Base-by-base conservation (phyloP, 2,113 vertebrate genomes). In the Lepus americanus region DNA sequence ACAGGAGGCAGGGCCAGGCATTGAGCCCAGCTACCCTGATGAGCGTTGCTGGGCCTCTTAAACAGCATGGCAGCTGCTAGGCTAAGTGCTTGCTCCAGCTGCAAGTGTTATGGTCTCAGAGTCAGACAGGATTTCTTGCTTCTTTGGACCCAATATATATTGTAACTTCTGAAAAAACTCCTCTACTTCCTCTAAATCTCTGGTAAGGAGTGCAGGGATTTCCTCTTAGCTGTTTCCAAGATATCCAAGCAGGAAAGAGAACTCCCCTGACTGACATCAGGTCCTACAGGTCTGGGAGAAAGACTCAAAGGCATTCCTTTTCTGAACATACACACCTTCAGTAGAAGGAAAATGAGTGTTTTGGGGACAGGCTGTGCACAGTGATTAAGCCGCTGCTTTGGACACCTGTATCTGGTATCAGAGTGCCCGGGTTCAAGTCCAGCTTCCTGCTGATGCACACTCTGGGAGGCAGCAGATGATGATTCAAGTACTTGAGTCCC, bases 91-190 rank as follows among this genome's bases (percentile, higher is more conserved):
- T 99, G 99, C 99, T 99, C 98, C 55, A 94, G 99, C 99, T 49
- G 98, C 99, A 95, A 99, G 98, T 97, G 99, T 99, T 97, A 99
- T 98, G 9, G 99, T 99, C 97, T 99, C 99, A 84, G 99, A 99
- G 95, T 99, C 99, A 39, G 99, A 99, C 3, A 99, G 98, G 66
- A 99, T 99, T 97, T 99, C 99, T 39, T 98, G 99, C 86, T 99
- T 99, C 79, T 99, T 99, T 97, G 99, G 99, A 88, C 99, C 99
- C 49, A 99, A 97, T 0, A 98, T 97, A 76, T 98, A 97, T 89
- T 99, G 98, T 96, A 99, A 98, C 89, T 99, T 99, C 92, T 99
- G 98, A 92, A 99, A 99, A 94, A 99, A 99, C 4, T 99, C 98
- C 3, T 98, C 98, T 74, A 99, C 99, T 93, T 98, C 99, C 90